A percentile compares a stretch with the other conserved stretches of the same genome.
Conservation (phyloP, 1,140 invertebrate species). For the Heterodera schachtii region DNA sequence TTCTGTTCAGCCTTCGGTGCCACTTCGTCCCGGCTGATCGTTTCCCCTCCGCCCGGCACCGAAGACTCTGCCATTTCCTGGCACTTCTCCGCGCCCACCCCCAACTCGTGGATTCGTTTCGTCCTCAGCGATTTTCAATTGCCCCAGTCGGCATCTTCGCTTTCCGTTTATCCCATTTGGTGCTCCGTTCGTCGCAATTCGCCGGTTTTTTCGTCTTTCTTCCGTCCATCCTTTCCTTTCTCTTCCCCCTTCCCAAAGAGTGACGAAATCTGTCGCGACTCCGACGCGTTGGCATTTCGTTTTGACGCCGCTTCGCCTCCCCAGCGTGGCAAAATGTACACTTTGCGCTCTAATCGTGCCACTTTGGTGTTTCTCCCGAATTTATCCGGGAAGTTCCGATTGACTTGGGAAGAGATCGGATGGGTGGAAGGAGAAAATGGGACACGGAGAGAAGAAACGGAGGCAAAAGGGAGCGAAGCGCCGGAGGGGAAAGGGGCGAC, state of each 20-base stretch:
- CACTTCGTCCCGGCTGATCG: slow-evolving; percentile 37
- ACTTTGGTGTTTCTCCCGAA: slow-evolving; percentile 30
- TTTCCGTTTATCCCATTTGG: slow-evolving; percentile 15
- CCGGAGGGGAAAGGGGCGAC: not conserved
- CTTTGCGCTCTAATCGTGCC: slow-evolving; percentile 30
- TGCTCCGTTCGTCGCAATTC: not conserved
- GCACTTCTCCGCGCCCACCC: slow-evolving; percentile 29
- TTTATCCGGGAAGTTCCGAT: slow-evolving; percentile 12
- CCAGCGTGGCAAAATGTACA: slow-evolving; percentile 5
- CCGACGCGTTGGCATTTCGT: slow-evolving; percentile 3
- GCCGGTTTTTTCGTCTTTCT: not conserved
- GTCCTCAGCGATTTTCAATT: slow-evolving; percentile 26
- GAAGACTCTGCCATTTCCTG: not conserved
- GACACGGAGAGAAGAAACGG: not conserved
- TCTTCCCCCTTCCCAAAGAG: not conserved
- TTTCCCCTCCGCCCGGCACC: slow-evolving; percentile 11
- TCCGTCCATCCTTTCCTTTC: not conserved
- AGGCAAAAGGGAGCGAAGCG: not conserved
- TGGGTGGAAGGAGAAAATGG: slow-evolving; percentile 9
- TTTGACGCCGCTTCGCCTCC: slow-evolving; percentile 18
- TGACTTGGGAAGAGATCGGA: slow-evolving; percentile 36
- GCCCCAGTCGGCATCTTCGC: not conserved
- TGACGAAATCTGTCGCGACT: not conserved
- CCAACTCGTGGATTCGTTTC: slow-evolving; percentile 34
- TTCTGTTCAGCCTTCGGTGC: slow-evolving; percentile 37